Base-by-base conservation (phyloP, 2,888 invertebrate genomes). In the Agonum fuliginosum region DNA sequence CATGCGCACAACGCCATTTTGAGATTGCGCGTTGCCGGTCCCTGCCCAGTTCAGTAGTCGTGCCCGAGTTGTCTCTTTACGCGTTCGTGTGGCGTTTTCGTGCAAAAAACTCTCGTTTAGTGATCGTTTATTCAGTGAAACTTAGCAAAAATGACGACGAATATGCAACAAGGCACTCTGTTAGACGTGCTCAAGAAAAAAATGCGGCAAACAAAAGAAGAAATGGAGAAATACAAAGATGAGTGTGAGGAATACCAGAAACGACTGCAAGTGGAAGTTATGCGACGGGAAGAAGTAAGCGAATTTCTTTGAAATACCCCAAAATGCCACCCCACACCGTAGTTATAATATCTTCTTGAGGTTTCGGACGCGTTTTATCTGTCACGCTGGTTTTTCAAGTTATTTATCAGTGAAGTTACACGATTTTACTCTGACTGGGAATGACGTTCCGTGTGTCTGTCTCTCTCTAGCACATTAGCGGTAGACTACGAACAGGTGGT, bases 131-230 rank as follows among this genome's bases (percentile, higher is more conserved):
- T 43, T 43, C 24, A 76, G 51, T 67, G 69, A 76, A 76, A 67
- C 22, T 14, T 24, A 17, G 37, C 41, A 54, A 91, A 88, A 90
- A 96, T 95, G 95, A 94, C 95, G 90, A 92, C 95, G 87, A 95
- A 93, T 88, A 93, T 95, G 90, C 94, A 94, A 88, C 96, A 97
- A 91, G 96, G 96, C 87, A 94, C 95, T 86, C 93, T 98, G 84
- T 91, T 99, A 88, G 97, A 98, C 89, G 97, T 97, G 86, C 92
- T 99, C 86, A 99, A 99, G 93, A 97, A 98, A 93, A 99, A 99
- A 93, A 99, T 99, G 98, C 93, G 97, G 84, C 97, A 97, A 89
- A 96, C 98, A 84, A 97, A 98, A 90, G 97, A 98, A 88, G 99
- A 99, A 91, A 96, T 98, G 94, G 99, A 99, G 88, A 94, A 96